Conservation (phyloP, 2,797 vertebrate species). For the Channallabes apus region DNA sequence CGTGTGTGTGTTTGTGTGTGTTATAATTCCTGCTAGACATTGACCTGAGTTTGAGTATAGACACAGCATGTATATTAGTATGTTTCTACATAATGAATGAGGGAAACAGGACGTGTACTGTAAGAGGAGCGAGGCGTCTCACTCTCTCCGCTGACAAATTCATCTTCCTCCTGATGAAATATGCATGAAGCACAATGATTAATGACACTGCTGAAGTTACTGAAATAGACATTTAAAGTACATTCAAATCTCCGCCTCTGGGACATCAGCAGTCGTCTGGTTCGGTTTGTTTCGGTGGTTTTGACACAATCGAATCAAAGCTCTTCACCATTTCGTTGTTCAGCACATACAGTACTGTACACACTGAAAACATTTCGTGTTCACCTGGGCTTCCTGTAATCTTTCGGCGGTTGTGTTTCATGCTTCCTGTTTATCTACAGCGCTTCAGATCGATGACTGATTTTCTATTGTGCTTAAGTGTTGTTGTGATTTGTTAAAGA, state of each 20-base stretch:
- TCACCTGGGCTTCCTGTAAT: not conserved
- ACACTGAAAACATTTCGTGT: not conserved
- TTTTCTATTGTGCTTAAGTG: not conserved
- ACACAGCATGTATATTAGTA: not conserved
- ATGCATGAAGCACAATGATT: constrained; percentile 20
- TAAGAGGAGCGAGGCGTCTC: constrained; percentile 26
- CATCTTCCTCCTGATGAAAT: constrained; percentile 49
- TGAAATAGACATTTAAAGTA: not conserved
- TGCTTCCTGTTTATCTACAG: not conserved
- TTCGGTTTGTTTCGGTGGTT: not conserved
- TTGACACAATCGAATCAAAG: not conserved
- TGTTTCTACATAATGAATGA: constrained; percentile 38
- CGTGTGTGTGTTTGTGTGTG: constrained; percentile 1
- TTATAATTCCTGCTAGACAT: not conserved
- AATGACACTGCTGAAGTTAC: not conserved
- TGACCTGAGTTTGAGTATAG: constrained; percentile 3
- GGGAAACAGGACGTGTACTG: not conserved
- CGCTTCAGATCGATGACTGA: not conserved
- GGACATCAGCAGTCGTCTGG: not conserved
- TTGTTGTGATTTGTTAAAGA: not conserved
- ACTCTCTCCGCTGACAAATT: constrained; percentile 8
- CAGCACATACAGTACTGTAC: no score
- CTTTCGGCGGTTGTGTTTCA: not conserved
- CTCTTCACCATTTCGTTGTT: no score
- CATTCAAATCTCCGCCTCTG: not conserved